Conservation (phyloP, 2,113 vertebrate genomes). For the Butastur rufipennis region DNA sequence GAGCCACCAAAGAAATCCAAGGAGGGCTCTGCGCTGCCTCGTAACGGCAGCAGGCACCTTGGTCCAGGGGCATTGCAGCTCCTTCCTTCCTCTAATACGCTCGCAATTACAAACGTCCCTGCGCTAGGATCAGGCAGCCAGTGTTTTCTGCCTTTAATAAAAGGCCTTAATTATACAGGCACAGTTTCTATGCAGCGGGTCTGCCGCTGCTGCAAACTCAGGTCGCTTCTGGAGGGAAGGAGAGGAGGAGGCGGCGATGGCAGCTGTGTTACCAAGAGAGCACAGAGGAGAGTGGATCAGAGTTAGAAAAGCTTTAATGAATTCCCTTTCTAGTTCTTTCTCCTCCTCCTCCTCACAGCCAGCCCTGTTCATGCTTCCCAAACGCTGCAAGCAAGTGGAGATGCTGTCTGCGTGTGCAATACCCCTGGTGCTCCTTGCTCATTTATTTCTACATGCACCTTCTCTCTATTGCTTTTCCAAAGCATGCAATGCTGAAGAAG, state of each 20-base stretch:
- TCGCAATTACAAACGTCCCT: neutral
- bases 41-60: neutral
- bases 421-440: neutral
- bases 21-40: neutral
- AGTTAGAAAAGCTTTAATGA: neutral
- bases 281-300: neutral
- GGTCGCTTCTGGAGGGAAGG: neutral
- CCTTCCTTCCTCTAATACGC: neutral
- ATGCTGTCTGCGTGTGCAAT: neutral
- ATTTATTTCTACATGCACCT: neutral
- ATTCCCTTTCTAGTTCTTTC: slow-evolving; percentile 7
- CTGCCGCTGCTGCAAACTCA: neutral
- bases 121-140: neutral
- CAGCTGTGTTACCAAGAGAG: neutral
- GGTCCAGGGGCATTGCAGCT: neutral
- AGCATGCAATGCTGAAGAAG: neutral
- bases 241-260: neutral
- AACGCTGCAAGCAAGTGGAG: neutral
- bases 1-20: neutral
- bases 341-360: neutral
- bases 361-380: neutral
- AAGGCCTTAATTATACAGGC: slow-evolving; percentile 1
- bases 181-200: neutral
- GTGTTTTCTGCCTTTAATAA: neutral
- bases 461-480: neutral